Evolutionary conservation across 2,113 vertebrate species (phyloP).

Genomic region (Coracopsis vasa): DNA sequence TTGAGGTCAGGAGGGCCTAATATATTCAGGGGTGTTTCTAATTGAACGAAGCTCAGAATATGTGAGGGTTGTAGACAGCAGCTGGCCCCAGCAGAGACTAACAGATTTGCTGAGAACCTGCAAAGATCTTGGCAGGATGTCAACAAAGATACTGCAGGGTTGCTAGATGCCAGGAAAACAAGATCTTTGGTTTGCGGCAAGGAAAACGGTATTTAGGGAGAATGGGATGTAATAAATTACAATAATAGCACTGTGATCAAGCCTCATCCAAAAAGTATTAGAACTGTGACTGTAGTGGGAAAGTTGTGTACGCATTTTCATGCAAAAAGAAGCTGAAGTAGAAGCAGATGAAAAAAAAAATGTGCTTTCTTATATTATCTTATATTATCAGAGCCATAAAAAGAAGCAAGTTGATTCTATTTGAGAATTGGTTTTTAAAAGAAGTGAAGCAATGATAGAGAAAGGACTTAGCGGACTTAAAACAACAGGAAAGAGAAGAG

Average conservation of each 20-base stretch:
- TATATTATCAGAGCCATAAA: not conserved
- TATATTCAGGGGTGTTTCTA: conserved; percentile 52
- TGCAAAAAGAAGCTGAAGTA: not conserved
- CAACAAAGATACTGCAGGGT: conserved; percentile 53
- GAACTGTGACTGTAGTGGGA: not conserved
- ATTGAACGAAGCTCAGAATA: conserved; percentile 18
- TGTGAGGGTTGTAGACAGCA: conserved; percentile 59
- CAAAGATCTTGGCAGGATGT: conserved; percentile 56
- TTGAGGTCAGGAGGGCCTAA: conserved; percentile 23
- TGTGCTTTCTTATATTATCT: not conserved
- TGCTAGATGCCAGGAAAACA: conserved; percentile 48
- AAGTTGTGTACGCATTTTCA: not conserved
- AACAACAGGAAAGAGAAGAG: not conserved
- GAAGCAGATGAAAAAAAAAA: not conserved
- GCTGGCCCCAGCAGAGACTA: conserved; percentile 58
- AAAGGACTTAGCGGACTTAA: not conserved
- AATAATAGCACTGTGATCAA: not conserved
- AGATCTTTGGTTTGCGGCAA: conserved; percentile 40
- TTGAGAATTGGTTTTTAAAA: not conserved
- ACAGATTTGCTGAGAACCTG: conserved; percentile 68
- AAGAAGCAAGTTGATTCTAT: not conserved
- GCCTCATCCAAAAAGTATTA: not conserved
- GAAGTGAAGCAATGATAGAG: not conserved
- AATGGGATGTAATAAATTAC: conserved; percentile 35
- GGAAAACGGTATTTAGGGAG: conserved; percentile 40